Evolutionary conservation across 2,113 vertebrate species (phyloP), one percentile per base, ranked within the genome.

Genomic region (Ranitomeya variabilis): DNA sequence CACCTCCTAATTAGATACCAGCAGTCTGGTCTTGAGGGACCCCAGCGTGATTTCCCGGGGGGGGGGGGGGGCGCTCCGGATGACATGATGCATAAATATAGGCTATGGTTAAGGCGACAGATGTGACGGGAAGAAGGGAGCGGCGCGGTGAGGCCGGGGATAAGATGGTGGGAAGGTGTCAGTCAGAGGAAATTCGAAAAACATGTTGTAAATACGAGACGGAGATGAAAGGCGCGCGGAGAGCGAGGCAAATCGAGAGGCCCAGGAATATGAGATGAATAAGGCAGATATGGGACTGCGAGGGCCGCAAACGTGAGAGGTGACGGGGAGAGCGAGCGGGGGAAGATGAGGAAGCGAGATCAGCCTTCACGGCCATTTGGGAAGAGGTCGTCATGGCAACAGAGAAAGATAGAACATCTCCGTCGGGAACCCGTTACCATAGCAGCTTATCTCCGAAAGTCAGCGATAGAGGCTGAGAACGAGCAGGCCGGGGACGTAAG

Each of bases 311-410:
- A 14, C 59, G 57, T 10, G 66, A 51, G 69, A 66, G 82, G 57
- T 26, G 31, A 64, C 23, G n/a, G 14, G 59, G 52, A 12, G 62
- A 55, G 23, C 19, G 57, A 79, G 59, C 18, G 79, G 80, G 59
- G 87, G 54, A 55, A 55, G 71, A 74, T 21, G 83, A 85, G 59
- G 52, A 78, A 37, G 81, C 59, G 12, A 26, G 11, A 31, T 31
- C 37, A 80, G 62, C 54, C 87, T 71, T 52, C 55, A 84, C 81
- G 69, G 86, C 55, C 85, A 80, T 86, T 85, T 89, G 83, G 66
- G 88, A 89, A 80, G 66, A 23, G 91, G 96, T 96, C 95, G 94
- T 94, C 94, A 96, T 91, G 92, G 95, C 93, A 96, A 96, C 95
- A 93, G 91, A 92, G 92, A 93, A 95, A 94, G 95, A 95, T 60